These are phyloP conservation scores for Mythimna pallens DNA, from an alignment of 2,888 invertebrate species.

Conservation along the genomic window DNA sequence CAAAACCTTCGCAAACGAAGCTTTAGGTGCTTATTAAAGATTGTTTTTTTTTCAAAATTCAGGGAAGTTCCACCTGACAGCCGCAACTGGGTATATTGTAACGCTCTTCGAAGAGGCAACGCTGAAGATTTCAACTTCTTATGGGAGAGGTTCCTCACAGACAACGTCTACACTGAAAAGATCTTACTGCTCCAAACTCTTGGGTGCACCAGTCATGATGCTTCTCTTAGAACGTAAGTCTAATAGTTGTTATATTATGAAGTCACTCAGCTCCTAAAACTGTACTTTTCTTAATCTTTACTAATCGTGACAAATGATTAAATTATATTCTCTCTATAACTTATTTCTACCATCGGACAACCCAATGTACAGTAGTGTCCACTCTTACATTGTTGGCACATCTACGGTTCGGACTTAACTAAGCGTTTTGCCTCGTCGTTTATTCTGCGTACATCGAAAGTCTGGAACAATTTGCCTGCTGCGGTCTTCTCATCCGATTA, in stretches of 20 bases:
- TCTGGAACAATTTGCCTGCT: too few species aligned
- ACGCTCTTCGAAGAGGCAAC: conserved; percentile 92
- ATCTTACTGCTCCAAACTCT: conserved; percentile 92
- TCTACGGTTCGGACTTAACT: too few species aligned
- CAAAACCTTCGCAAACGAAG: background rate
- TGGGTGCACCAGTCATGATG: conserved; percentile 91
- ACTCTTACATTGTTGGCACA: too few species aligned
- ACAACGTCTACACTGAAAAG: conserved; percentile 93
- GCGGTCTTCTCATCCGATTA: too few species aligned
- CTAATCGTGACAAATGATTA: too few species aligned
- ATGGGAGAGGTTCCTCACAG: conserved; percentile 90
- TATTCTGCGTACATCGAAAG: too few species aligned
- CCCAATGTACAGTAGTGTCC: too few species aligned
- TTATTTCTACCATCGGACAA: too few species aligned
- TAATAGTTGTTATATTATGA: background rate
- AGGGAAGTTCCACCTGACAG: conserved; percentile 84
- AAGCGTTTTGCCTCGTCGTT: too few species aligned
- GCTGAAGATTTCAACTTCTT: conserved; percentile 92
- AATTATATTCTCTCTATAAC: too few species aligned
- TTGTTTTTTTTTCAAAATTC: background rate
- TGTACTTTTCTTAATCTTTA: background rate
- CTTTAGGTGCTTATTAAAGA: background rate
- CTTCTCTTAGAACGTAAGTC: conserved; percentile 87
- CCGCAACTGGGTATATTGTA: conserved; percentile 94
- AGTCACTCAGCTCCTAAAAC: background rate